Percentiles rank a stretch among this genome's conserved stretches.
Evolutionary conservation across 2,888 invertebrate genomes (phyloP).

Genomic region (Griposia aprilina): DNA sequence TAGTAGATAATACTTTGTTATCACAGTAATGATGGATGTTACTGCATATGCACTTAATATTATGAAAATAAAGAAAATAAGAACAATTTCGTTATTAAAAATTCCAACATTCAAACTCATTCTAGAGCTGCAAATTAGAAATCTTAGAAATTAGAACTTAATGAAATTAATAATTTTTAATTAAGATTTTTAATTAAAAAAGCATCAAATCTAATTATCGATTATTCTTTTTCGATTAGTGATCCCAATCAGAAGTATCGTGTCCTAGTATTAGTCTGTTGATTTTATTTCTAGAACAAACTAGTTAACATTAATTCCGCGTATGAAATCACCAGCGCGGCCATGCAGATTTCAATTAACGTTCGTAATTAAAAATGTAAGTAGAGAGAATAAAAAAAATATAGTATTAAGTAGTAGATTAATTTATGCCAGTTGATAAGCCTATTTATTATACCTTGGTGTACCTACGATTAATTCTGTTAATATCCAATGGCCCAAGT

Average conservation of each 20-base stretch:
- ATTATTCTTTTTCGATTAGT: slow-evolving; percentile 64
- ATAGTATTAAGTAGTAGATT: slow-evolving; percentile 85
- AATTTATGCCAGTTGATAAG: slow-evolving; percentile 87
- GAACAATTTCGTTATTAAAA: slow-evolving; percentile 13
- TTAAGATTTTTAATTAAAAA: slow-evolving; percentile 66
- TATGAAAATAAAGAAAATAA: slow-evolving; percentile 22
- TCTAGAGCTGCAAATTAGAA: slow-evolving; percentile 56
- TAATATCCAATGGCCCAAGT: slow-evolving; percentile 74
- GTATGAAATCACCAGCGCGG: slow-evolving; percentile 68
- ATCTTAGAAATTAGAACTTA: slow-evolving; percentile 62
- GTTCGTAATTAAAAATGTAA: slow-evolving; percentile 86
- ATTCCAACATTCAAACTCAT: slow-evolving; percentile 28
- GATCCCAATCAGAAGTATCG: slow-evolving; percentile 63
- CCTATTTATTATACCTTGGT: slow-evolving; percentile 84
- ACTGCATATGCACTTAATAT: not conserved
- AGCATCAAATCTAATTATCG: slow-evolving; percentile 62
- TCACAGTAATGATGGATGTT: not conserved
- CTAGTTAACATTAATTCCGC: slow-evolving; percentile 72
- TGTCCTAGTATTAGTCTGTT: slow-evolving; percentile 57
- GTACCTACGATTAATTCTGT: slow-evolving; percentile 86
- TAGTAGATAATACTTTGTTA: not conserved
- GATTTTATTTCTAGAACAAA: slow-evolving; percentile 70
- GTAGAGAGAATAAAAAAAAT: slow-evolving; percentile 82
- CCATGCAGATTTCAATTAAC: slow-evolving; percentile 86
- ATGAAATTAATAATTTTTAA: slow-evolving; percentile 64